These are phyloP conservation scores for Rhagonycha lutea DNA, from an alignment of 2,888 invertebrate species.

Conservation along the genomic window DNA sequence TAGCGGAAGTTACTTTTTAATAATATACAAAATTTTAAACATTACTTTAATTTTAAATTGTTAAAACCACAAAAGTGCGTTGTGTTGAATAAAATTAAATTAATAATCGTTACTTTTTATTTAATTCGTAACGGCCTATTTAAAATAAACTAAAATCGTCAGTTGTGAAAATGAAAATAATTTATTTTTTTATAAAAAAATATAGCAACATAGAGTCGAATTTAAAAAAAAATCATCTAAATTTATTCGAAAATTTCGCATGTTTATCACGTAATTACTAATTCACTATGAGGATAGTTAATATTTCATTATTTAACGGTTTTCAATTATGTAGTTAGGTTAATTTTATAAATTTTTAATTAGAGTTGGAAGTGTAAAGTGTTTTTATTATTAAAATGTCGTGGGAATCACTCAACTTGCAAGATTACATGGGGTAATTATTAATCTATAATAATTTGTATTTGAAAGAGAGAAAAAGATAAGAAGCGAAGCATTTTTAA, in stretches of 20 bases:
- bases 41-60: neutral
- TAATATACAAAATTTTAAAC: neutral
- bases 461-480: no score
- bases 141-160: neutral
- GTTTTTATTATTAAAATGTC: constrained; percentile 64
- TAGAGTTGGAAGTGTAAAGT: neutral
- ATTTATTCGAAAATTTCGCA: neutral
- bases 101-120: neutral
- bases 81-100: neutral
- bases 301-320: constrained; percentile 4
- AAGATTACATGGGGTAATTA: constrained; percentile 77
- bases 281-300: constrained; percentile 13
- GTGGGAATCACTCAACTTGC: constrained; percentile 84
- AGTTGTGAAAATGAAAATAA: neutral
- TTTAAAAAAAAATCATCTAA: neutral
- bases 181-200: neutral
- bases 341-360: neutral
- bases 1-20: constrained; percentile 17
- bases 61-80: neutral
- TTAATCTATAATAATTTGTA: neutral
- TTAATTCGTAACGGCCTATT: neutral
- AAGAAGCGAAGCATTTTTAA: neutral
- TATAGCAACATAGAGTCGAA: neutral
- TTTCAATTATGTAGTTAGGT: neutral
- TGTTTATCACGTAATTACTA: constrained; percentile 13